Evolutionary conservation across 2,797 vertebrate species (phyloP).

Genomic region (Buceros bicornis): DNA sequence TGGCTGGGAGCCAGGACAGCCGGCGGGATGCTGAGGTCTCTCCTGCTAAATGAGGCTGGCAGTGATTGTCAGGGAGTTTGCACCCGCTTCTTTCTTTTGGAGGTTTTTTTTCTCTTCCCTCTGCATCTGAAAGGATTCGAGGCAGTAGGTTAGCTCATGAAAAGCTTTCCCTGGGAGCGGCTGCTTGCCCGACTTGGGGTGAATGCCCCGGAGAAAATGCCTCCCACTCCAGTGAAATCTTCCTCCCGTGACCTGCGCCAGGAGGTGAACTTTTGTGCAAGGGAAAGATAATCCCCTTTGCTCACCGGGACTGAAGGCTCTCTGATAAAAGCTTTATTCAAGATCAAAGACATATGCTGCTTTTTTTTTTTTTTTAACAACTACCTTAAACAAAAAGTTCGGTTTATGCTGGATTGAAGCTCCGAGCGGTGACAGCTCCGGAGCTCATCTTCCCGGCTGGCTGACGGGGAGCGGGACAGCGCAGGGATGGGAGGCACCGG

Average conservation of each 20-base stretch:
- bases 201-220: slow-evolving; percentile 17
- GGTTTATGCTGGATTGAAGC: neutral
- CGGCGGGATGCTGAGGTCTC: neutral
- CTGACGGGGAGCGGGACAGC: neutral
- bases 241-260: slow-evolving; percentile 43
- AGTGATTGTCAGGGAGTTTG: neutral
- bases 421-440: neutral
- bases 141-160: slow-evolving; percentile 34
- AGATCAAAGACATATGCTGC: slow-evolving; percentile 51
- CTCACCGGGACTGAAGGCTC: slow-evolving; percentile 54
- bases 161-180: slow-evolving; percentile 34
- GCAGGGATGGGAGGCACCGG: neutral
- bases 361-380: neutral
- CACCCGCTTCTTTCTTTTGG: neutral
- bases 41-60: neutral
- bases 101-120: neutral
- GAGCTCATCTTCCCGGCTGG: neutral
- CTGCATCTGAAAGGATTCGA: slow-evolving; percentile 9
- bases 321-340: slow-evolving; percentile 65
- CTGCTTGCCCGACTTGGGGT: neutral
- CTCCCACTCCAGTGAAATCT: slow-evolving; percentile 43
- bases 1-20: neutral
- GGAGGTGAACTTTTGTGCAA: slow-evolving; percentile 63
- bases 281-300: slow-evolving; percentile 59
- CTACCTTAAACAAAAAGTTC: slow-evolving; percentile 38